Evolutionary conservation across 1,140 invertebrate species (phyloP).

Genomic region (Cherax quadricarinatus): DNA sequence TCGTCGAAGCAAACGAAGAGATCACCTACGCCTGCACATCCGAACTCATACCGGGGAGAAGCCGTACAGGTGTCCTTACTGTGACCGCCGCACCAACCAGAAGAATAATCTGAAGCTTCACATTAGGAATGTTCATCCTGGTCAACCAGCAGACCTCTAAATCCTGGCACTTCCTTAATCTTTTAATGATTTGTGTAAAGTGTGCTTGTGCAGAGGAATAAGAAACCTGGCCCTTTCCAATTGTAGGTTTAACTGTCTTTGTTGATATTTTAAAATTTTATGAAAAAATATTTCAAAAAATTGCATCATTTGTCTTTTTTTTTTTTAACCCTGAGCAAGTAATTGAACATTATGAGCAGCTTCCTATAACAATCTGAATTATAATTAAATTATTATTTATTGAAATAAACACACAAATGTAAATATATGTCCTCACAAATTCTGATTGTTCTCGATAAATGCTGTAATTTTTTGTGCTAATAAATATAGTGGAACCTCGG

Average conservation of each 20-base stretch:
- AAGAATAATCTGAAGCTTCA: constrained; percentile 72
- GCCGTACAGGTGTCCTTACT: constrained; percentile 77
- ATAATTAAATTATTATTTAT: not conserved
- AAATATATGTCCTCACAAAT: not conserved
- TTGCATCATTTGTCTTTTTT: not conserved
- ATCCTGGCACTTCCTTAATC: not conserved
- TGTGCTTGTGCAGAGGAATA: not conserved
- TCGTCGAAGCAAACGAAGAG: constrained; percentile 77
- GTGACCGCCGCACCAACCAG: constrained; percentile 74
- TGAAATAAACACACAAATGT: not conserved
- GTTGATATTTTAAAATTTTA: not conserved
- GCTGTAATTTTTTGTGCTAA: not conserved
- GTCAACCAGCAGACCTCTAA: constrained; percentile 51
- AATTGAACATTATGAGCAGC: not conserved
- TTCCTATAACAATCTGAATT: not conserved
- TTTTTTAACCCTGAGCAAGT: not conserved
- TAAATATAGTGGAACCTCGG: too few relatives aligned
- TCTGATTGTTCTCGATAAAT: not conserved
- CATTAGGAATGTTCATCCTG: constrained; percentile 71
- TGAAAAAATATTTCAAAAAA: not conserved
- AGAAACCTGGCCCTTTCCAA: not conserved
- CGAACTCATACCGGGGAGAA: constrained; percentile 77
- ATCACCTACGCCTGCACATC: constrained; percentile 77
- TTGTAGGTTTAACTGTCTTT: not conserved
- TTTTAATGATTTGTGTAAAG: not conserved